Percentiles rank a stretch among this genome's conserved stretches.
Evolutionary conservation across 1,140 invertebrate genomes (phyloP).

Genomic region (Lucilia cuprina): DNA sequence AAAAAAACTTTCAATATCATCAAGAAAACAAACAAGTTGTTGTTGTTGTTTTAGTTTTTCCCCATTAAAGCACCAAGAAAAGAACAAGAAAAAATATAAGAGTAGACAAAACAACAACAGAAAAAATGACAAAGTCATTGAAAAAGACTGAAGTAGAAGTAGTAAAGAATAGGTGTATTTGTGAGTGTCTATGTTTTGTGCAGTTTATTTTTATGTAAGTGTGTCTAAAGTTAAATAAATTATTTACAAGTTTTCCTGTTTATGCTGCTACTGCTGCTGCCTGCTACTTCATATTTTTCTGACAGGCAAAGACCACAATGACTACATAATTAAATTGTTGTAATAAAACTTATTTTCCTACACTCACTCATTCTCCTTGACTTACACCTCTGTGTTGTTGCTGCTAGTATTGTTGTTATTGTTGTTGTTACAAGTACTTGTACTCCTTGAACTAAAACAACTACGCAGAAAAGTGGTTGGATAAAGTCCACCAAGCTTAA

Average conservation of each 20-base stretch:
- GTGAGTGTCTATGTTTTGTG: background rate
- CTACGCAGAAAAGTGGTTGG: no score
- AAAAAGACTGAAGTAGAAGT: background rate
- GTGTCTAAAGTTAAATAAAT: constrained; percentile 8
- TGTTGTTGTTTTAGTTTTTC: background rate
- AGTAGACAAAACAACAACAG: no score
- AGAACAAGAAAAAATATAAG: background rate
- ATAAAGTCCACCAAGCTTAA: no score
- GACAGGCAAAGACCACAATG: constrained; percentile 2
- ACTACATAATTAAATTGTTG: constrained; percentile 12
- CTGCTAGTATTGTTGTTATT: background rate
- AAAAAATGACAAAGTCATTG: background rate
- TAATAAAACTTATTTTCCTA: background rate
- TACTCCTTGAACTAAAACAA: no score
- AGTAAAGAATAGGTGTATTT: background rate
- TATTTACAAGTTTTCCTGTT: constrained; percentile 4
- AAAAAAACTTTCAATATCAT: constrained; percentile 11
- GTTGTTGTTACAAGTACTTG: no score
- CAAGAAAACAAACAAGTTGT: constrained; percentile 7
- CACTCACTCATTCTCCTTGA: background rate
- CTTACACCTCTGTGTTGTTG: background rate
- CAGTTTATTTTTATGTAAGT: background rate
- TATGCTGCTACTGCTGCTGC: background rate
- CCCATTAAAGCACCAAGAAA: background rate
- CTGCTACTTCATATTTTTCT: background rate